Base-by-base conservation (phyloP, 1,140 invertebrate genomes). In the Sinonovacula constricta region DNA sequence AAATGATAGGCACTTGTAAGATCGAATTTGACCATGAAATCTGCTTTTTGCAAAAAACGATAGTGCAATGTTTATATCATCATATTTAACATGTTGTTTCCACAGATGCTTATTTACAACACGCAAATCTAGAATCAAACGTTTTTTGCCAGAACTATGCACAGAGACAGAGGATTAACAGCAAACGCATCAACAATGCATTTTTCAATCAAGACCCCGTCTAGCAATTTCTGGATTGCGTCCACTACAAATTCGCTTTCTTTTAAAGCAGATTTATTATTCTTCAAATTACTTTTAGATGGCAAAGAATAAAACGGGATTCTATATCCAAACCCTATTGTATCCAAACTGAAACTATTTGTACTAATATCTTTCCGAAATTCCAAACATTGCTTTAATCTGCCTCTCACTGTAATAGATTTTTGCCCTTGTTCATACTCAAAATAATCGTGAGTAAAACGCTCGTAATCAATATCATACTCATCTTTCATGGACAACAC, bases 361-460 rank as follows among this genome's bases (percentile, higher is more conserved):
- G 60, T 49, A 34, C 51, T 69, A 1, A 74, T 72, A 22, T 54
- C 36, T 30, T 57, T 22, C 80, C 80, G 71, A 78, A 71, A 77
- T 65, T 78, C 0, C 53, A 71, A 5, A 72, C 71, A 49, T 56
- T 56, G 5, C 54, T 56, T 14, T 56, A 56, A 56, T 14, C 63
- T 49, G 28, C 63, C 63, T 49, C 39, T 51, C 2, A 66, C 63
- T 5, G 28, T 49, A 24, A 66, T 66, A 51, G 7, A 22, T n/a
- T 66, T 49, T n/a, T 49, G 36, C 2, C 63, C 63, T 51, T 66
- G 39, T 49, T 51, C 22, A 66, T 66, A 66, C 39, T 66, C 63
- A 51, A 24, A 66, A 34, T 39, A 49, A 49, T 66, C 63, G 39
- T 49, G 36, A 49, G 39, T 66, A 26, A 66, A 66, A 12, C 45